Base-by-base conservation (phyloP, 2,888 invertebrate species). In the Eupithecia subumbrata region DNA sequence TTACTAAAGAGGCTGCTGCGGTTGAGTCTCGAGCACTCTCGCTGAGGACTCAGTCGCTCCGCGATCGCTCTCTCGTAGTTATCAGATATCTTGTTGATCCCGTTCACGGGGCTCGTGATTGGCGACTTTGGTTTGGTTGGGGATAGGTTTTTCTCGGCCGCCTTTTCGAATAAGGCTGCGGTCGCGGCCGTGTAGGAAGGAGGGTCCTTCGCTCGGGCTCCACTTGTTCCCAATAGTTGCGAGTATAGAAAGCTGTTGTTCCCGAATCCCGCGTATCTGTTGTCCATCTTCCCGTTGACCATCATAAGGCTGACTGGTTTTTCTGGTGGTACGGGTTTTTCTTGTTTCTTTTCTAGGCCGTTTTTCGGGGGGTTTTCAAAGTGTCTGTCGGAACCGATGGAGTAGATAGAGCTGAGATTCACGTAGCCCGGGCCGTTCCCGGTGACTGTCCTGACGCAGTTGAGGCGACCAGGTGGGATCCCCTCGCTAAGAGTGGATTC, bases 171-270 rank as follows among this genome's bases (percentile, higher is more conserved):
- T 30, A 90, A 75, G 3, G 87, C 84, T 4, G 90, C 91, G 66
- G 92, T 92, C 16, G 92, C 94, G 30, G 90, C 92, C 9, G 89
- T 89, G 82, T 92, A 94, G 0, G 93, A 92, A 0, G 95, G 94
- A 14, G 94, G 94, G 74, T 94, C 94, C 71, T 91, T 92, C 0
- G 89, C 87, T 43, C 92, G 88, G 25, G 90, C 87, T 2, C 91
- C 91, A 40, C 87, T 86, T 1, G 92, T 78, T 37, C 90, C 90
- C 16, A 94, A 80, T 30, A 94, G 82, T 73, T 95, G 94, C 14
- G 93, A 93, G 82, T 95, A 95, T 2, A 95, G 84, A 79, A 95
- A 95, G 80, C 95, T 95, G 77, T 93, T 94, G 84, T 95, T 95
- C 37, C 93, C 91, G 77, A 91, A 91, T 16, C 91, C 87, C 2